These are phyloP conservation scores for Sciurus vulgaris DNA, from an alignment of 2,797 vertebrate species.

Conservation along the genomic window DNA sequence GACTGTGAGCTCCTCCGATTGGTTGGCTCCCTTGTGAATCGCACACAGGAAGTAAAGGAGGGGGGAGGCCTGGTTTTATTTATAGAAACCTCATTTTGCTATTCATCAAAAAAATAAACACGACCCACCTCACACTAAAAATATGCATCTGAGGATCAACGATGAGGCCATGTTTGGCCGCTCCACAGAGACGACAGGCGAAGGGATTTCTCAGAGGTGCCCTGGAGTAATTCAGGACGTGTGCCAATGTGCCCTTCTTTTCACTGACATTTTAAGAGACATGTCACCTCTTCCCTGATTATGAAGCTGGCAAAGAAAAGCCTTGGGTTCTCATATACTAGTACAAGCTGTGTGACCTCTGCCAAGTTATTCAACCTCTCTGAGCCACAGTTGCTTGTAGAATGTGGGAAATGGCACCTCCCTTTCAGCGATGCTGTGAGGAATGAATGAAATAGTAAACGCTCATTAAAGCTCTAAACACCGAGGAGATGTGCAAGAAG, in stretches of 20 bases:
- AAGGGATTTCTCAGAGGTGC: conserved; percentile 80
- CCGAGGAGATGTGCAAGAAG: not conserved
- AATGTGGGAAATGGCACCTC: not conserved
- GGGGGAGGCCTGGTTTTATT: conserved; percentile 84
- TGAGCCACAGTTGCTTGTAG: not conserved
- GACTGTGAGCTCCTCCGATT: conserved; percentile 68
- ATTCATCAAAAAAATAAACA: conserved; percentile 86
- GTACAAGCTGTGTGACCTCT: not conserved
- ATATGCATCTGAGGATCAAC: conserved; percentile 81
- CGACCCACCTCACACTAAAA: conserved; percentile 83
- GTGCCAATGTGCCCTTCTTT: conserved; percentile 73
- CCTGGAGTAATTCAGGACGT: not conserved
- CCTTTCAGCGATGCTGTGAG: not conserved
- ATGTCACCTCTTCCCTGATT: not conserved
- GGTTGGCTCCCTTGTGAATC: conserved; percentile 82
- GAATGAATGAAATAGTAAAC: accelerated
- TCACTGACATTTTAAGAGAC: conserved; percentile 44
- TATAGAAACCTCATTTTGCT: conserved; percentile 87
- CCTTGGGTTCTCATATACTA: not conserved
- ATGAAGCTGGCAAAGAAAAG: conserved; percentile 5
- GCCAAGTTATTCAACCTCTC: not conserved
- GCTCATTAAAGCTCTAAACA: not conserved
- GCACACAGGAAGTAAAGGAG: conserved; percentile 83
- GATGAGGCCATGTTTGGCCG: conserved; percentile 83
- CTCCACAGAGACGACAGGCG: conserved; percentile 76